Conservation (phyloP, 64 coral and sea anemone species). For the Actinia tenebrosa region DNA sequence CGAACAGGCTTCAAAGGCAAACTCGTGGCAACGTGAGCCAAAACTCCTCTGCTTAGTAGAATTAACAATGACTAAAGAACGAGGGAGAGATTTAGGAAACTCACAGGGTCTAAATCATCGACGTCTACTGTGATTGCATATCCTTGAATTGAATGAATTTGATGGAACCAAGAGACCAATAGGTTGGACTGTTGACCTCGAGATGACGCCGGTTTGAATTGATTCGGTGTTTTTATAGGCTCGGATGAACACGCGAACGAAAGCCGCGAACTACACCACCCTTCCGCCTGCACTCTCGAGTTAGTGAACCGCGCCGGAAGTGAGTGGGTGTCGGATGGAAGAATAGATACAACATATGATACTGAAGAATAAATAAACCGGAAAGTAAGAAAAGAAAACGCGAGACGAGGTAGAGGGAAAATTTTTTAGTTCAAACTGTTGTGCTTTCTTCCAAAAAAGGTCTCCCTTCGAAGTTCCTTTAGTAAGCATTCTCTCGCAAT, state of each 20-base stretch:
- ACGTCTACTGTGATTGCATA: background rate
- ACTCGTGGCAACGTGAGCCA: background rate
- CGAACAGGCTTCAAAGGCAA: background rate
- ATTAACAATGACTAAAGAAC: background rate
- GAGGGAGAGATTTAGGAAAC: background rate
- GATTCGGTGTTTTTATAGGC: slow-evolving; percentile 17
- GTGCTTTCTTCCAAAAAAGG: background rate
- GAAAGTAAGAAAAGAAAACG: background rate
- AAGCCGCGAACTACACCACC: background rate
- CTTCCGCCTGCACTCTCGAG: background rate
- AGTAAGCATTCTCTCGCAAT: background rate
- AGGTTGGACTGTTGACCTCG: slow-evolving; percentile 2
- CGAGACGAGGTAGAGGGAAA: background rate
- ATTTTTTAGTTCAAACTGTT: too few relatives aligned
- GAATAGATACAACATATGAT: background rate
- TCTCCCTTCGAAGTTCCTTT: background rate
- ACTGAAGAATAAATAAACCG: background rate
- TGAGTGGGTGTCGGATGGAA: background rate
- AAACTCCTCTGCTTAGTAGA: background rate
- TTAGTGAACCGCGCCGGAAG: background rate
- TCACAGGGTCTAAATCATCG: background rate
- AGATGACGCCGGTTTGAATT: slow-evolving; percentile 5
- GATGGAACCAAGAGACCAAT: background rate
- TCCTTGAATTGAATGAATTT: background rate
- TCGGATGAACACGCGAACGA: background rate